phyloP scores from a whole-genome alignment of 2,888 invertebrate species.

The Nasonovia ribisnigri region DNA sequence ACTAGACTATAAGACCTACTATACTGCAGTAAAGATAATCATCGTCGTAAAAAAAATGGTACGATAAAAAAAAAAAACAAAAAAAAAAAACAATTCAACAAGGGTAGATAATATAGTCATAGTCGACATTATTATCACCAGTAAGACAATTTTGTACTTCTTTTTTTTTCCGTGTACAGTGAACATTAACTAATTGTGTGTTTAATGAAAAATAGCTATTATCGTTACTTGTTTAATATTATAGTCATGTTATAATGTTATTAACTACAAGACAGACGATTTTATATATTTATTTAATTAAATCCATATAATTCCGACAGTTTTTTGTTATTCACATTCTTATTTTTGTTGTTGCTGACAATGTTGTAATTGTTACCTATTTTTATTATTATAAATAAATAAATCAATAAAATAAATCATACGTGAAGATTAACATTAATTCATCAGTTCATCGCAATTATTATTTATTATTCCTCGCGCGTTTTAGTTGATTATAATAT shows the following conservation, averaged over 20 bases:
- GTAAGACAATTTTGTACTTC: background rate
- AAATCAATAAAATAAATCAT: background rate
- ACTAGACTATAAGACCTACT: background rate
- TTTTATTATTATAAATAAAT: too few species aligned
- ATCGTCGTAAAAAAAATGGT: background rate
- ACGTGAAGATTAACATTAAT: background rate
- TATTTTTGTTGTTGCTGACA: too few species aligned
- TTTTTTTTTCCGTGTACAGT: background rate
- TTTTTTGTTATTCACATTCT: background rate
- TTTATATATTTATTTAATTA: background rate
- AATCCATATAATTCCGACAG: background rate
- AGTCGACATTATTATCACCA: background rate
- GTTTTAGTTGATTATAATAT: background rate
- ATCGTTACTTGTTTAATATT: background rate
- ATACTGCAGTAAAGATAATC: background rate
- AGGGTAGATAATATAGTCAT: background rate
- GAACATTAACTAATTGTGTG: background rate
- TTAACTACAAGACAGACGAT: background rate
- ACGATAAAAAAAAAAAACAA: background rate
- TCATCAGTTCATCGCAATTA: background rate
- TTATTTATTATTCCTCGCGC: background rate
- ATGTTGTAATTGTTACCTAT: too few species aligned
- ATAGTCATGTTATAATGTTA: background rate
- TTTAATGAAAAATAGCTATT: background rate
- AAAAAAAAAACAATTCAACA: background rate